A percentile compares a stretch with the other conserved stretches of the same genome.
Evolutionary conservation across 2,113 vertebrate species (phyloP).

Genomic region (Tragelaphus strepsiceros): DNA sequence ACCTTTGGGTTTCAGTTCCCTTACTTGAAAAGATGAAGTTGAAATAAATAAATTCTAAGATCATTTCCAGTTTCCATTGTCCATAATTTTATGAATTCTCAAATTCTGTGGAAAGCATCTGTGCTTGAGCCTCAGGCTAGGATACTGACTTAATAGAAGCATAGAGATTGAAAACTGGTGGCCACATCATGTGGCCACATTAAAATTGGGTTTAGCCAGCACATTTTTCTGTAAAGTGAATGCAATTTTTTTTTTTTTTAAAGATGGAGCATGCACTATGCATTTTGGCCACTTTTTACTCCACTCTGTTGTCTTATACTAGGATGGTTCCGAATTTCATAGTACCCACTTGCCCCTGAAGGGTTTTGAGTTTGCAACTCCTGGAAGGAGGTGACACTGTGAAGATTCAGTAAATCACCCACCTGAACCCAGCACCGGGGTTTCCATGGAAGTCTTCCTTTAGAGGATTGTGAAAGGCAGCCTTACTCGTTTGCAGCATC

Average conservation of each 20-base stretch:
- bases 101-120: neutral
- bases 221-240: constrained; percentile 3
- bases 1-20: neutral
- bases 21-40: constrained; percentile 11
- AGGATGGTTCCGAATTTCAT: neutral
- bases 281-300: neutral
- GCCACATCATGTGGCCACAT: neutral
- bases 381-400: neutral
- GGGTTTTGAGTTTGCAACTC: neutral
- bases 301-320: neutral
- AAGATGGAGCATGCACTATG: neutral
- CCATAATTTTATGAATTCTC: neutral
- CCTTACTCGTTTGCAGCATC: constrained; percentile 44
- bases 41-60: neutral
- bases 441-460: constrained; percentile 58
- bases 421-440: constrained; percentile 23
- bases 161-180: neutral
- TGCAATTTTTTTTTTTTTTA: neutral
- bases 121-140: neutral
- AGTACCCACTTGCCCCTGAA: neutral
- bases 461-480: constrained; percentile 58
- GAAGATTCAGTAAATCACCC: neutral
- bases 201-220: neutral
- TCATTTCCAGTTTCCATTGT: neutral
- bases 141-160: neutral